Evolutionary conservation across 1,140 invertebrate genomes (phyloP).

Genomic region (Rhopalosiphum padi): DNA sequence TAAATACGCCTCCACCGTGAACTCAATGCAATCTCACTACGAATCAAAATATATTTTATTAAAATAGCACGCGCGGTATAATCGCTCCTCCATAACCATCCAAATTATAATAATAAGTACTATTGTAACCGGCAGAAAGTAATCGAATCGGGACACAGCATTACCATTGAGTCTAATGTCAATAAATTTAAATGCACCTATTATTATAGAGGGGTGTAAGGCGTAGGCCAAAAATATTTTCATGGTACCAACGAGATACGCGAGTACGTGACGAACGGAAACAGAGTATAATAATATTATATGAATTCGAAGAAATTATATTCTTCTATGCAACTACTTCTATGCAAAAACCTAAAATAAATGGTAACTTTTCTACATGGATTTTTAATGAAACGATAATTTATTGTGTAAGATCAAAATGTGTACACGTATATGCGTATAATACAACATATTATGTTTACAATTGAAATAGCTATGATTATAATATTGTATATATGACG

Average conservation of each 20-base stretch:
- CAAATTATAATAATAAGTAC: background rate
- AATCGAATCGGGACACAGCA: background rate
- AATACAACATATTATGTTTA: too few species aligned
- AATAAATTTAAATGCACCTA: background rate
- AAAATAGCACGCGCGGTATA: background rate
- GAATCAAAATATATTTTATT: background rate
- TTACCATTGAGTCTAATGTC: background rate
- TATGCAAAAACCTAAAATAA: background rate
- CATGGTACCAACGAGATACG: too few species aligned
- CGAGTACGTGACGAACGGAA: background rate
- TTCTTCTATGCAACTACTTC: background rate
- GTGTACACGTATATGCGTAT: background rate
- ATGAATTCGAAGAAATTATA: accelerated
- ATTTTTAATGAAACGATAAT: background rate
- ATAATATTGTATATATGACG: background rate
- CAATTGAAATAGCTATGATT: too few species aligned
- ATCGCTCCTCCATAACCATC: background rate
- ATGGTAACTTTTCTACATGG: background rate
- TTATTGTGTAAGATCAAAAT: background rate
- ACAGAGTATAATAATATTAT: background rate
- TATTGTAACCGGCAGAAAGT: background rate
- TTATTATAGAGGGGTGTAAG: background rate
- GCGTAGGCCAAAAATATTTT: too few species aligned
- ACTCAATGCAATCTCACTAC: background rate
- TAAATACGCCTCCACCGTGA: background rate